phyloP scores from a whole-genome alignment of 2,888 invertebrate species.

The Hydriomena furcata region DNA sequence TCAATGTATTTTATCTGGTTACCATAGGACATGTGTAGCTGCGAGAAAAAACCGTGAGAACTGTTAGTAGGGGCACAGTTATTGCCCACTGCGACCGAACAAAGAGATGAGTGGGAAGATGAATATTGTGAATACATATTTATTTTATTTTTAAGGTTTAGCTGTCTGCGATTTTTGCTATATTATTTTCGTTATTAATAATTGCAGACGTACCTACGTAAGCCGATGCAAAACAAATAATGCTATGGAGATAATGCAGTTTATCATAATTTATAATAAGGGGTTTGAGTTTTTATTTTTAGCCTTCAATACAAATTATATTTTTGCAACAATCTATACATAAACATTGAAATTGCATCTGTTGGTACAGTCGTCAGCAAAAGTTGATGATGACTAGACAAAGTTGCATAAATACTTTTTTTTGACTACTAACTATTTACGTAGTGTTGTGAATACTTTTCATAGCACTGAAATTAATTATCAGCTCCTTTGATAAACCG shows the following conservation, averaged over 20 bases:
- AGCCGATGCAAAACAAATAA: slow-evolving; percentile 8
- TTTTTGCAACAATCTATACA: no score
- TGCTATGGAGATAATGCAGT: neutral
- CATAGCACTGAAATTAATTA: no score
- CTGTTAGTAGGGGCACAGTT: slow-evolving; percentile 10
- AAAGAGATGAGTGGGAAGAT: slow-evolving; percentile 51
- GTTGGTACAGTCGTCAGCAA: no score
- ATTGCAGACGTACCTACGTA: slow-evolving; percentile 17
- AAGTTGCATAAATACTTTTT: no score
- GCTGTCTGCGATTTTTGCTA: slow-evolving; percentile 36
- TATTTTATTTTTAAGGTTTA: slow-evolving; percentile 42
- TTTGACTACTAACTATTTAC: no score
- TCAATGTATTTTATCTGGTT: no score
- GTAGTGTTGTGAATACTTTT: no score
- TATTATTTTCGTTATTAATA: slow-evolving; percentile 37
- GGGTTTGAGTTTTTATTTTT: neutral
- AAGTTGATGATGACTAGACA: no score
- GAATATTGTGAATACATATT: slow-evolving; percentile 41
- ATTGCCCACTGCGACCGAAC: slow-evolving; percentile 33
- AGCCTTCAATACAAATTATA: no score
- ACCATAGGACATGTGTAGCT: no score
- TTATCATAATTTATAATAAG: slow-evolving; percentile 6
- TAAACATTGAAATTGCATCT: no score
- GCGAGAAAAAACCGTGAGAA: slow-evolving; percentile 3
- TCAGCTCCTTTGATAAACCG: no score